Conservation (phyloP, 1,140 invertebrate genomes). For the Drosophila lacteicornis region DNA sequence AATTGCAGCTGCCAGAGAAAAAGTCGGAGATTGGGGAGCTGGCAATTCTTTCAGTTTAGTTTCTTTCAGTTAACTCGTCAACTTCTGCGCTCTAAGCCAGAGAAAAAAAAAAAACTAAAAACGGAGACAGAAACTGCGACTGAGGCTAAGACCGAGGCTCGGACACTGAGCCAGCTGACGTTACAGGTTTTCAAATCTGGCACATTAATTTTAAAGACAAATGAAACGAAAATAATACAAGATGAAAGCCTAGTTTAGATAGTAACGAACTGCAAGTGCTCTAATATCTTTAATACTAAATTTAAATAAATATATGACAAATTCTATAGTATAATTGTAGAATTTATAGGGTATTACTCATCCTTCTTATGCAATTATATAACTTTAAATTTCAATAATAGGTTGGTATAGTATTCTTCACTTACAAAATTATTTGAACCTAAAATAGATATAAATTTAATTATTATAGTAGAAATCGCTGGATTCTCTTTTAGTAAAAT, state of each 20-base stretch:
- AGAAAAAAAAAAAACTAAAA: not conserved
- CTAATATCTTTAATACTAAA: not conserved
- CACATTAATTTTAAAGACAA: slow-evolving; percentile 80
- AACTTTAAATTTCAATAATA: no score
- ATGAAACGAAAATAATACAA: slow-evolving; percentile 77
- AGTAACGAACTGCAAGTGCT: slow-evolving; percentile 30
- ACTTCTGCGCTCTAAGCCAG: slow-evolving; percentile 31
- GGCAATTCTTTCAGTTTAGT: slow-evolving; percentile 59
- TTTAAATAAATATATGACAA: no score
- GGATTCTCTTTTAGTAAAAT: no score
- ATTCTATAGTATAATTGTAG: no score
- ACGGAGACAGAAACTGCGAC: slow-evolving; percentile 25
- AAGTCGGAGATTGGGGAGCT: slow-evolving; percentile 7
- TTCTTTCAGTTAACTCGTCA: slow-evolving; percentile 66
- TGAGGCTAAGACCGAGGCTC: slow-evolving; percentile 1
- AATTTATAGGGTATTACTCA: no score
- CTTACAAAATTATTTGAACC: not conserved
- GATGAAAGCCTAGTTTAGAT: slow-evolving; percentile 14
- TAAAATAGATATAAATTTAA: not conserved
- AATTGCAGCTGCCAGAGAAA: slow-evolving; percentile 55
- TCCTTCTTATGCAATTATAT: no score
- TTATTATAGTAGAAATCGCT: no score
- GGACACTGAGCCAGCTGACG: slow-evolving; percentile 53
- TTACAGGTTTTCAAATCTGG: slow-evolving; percentile 80
- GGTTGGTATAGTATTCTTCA: no score